Evolutionary conservation across 92 coral and sea anemone species (phyloP).

Genomic region (Phenganax stokvisi): DNA sequence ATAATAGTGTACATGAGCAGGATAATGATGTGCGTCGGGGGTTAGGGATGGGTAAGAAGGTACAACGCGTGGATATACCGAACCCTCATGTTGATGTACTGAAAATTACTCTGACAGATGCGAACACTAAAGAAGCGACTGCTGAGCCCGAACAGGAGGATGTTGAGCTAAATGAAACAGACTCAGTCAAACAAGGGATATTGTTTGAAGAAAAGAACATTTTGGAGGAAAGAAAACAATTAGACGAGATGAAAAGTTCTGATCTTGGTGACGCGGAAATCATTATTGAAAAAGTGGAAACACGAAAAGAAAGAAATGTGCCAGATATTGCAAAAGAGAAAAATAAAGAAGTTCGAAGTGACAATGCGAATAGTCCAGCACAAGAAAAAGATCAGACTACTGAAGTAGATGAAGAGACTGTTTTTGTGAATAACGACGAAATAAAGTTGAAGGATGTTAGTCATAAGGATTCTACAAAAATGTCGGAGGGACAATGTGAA

Average conservation of each 20-base stretch:
- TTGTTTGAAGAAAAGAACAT: not conserved
- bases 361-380: not conserved
- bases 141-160: constrained; percentile 66
- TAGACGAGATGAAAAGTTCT: not conserved
- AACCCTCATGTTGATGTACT: constrained; percentile 76
- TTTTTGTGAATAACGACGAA: not conserved
- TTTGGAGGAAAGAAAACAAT: not conserved
- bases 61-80: not conserved
- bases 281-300: constrained; percentile 30
- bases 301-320: constrained; percentile 2
- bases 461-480: not conserved
- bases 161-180: not conserved
- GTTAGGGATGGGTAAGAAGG: not conserved
- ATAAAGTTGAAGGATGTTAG: not conserved
- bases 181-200: not conserved
- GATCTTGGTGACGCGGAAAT: constrained; percentile 5
- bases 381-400: not conserved
- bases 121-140: constrained; percentile 76
- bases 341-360: not conserved
- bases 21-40: not conserved
- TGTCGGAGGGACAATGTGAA: constrained; percentile 11
- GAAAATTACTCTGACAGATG: constrained; percentile 79
- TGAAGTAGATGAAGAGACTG: not conserved
- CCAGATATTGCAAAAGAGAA: not conserved
- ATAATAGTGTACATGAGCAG: not conserved